Base-by-base conservation (phyloP, 2,888 invertebrate species). In the Cacoxenus indagator region DNA sequence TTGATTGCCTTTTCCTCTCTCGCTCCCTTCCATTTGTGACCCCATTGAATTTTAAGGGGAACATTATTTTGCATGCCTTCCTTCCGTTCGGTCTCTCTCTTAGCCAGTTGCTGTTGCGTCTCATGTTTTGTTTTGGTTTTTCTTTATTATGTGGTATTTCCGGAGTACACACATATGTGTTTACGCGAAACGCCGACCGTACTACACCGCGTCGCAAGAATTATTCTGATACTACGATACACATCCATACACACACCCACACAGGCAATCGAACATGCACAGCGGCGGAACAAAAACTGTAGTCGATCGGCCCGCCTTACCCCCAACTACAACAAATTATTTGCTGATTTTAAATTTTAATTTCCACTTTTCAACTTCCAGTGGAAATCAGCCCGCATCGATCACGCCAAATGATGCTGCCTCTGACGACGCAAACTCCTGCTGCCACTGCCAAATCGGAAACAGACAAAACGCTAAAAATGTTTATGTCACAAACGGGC, bases 401-500 rank as follows among this genome's bases (percentile, higher is more conserved):
- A 77, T 87, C 89, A 43, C 89, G 90, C 70, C 89, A 89, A 76
- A 87, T 90, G 79, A 90, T 90, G 78, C 89, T 94, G 82, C 91
- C 92, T 75, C 90, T 87, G 54, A 82, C 82, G 55, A 72, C 91
- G 70, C 91, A 90, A 72, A 90, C 91, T 75, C 89, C 90, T 85
- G 91, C 91, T 73, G 90, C 89, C 73, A 89, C 90, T 70, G 90
- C 91, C 66, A 94, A 94, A 87, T 92, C 92, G 84, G 94, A 94
- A 88, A 92, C 93, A 83, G 97, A 97, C 85, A 92, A 92, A 74
- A 95, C 95, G 87, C 92, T 97, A 81, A 93, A 94, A 82, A 96
- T 97, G 89, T 97, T 98, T 69, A 96, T 96, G 92, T 94, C 95
- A 89, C 94, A 95, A 89, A 96, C 95, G 86, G 97, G 97, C 68